Percentiles rank a stretch among this genome's conserved stretches.
Evolutionary conservation across 2,888 invertebrate genomes (phyloP).

Genomic region (Pterostichus madidus): DNA sequence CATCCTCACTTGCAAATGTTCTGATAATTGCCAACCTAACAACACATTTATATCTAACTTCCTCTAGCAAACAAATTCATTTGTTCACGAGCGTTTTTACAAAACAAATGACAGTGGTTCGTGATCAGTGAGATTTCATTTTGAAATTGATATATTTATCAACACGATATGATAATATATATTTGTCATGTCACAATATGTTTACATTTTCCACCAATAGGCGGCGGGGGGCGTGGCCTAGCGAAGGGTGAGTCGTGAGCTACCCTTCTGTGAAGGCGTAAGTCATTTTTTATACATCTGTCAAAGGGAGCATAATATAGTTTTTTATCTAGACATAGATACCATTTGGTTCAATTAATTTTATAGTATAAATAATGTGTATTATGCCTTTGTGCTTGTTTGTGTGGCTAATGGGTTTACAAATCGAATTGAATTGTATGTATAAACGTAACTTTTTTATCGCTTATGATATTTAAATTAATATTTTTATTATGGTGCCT

Average conservation of each 20-base stretch:
- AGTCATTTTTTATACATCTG: conserved; percentile 60
- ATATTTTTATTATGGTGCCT: conserved; percentile 35
- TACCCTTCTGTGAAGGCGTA: conserved; percentile 33
- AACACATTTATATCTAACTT: conserved; percentile 9
- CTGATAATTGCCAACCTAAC: neutral
- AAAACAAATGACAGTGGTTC: conserved; percentile 45
- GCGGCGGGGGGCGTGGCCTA: conserved; percentile 40
- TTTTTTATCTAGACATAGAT: conserved; percentile 33
- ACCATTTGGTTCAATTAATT: conserved; percentile 50
- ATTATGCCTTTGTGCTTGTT: conserved; percentile 23
- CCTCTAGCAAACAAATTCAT: conserved; percentile 11
- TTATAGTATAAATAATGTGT: conserved; percentile 41
- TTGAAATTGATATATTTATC: conserved; percentile 64
- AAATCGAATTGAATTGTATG: conserved; percentile 29
- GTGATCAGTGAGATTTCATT: conserved; percentile 59
- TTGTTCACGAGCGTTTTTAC: conserved; percentile 26
- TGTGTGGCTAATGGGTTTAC: conserved; percentile 30
- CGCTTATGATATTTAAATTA: conserved; percentile 46
- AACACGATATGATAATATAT: conserved; percentile 58
- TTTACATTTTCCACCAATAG: conserved; percentile 57
- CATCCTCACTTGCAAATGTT: neutral
- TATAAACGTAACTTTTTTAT: conserved; percentile 38
- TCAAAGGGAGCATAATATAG: conserved; percentile 47
- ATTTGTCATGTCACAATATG: conserved; percentile 63
- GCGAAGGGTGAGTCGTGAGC: conserved; percentile 47